These are phyloP conservation scores for Orthonychiurus folsomi DNA, from an alignment of 2,888 invertebrate species.

Conservation along the genomic window DNA sequence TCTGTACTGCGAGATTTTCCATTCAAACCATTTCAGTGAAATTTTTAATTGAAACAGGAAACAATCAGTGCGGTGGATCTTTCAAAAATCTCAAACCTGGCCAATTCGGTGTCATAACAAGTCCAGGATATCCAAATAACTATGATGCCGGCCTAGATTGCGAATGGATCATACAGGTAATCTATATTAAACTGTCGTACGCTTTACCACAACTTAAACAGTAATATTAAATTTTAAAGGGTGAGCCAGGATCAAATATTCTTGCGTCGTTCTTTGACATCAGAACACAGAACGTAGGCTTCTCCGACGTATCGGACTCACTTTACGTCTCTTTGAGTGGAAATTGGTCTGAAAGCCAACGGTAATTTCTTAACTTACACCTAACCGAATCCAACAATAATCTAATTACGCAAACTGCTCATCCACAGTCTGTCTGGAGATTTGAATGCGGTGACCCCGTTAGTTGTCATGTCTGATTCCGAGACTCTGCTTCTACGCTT, in stretches of 20 bases:
- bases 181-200: background rate
- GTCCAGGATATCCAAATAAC: constrained; percentile 9
- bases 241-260: constrained; percentile 6
- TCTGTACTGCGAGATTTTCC: background rate
- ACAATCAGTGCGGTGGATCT: background rate
- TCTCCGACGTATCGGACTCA: constrained; percentile 9
- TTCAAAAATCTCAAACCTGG: background rate
- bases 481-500: constrained; percentile 5
- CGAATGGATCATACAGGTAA: constrained; percentile 7
- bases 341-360: constrained; percentile 13
- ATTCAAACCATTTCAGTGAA: background rate
- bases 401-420: no score
- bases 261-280: constrained; percentile 13
- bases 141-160: constrained; percentile 9
- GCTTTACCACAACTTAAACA: no score
- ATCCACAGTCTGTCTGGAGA: constrained; percentile 10
- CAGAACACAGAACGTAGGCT: background rate
- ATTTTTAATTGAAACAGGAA: background rate
- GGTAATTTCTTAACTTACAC: constrained; percentile 1
- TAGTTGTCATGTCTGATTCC: constrained; percentile 4
- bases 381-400: no score
- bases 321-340: constrained; percentile 10
- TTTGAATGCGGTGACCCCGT: constrained; percentile 11
- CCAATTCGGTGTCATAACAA: constrained; percentile 2
- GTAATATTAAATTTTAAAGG: constrained; percentile 2